Evolutionary conservation across 1,140 invertebrate species (phyloP), one percentile per base, ranked within the genome.

Genomic region (Maniola jurtina): DNA sequence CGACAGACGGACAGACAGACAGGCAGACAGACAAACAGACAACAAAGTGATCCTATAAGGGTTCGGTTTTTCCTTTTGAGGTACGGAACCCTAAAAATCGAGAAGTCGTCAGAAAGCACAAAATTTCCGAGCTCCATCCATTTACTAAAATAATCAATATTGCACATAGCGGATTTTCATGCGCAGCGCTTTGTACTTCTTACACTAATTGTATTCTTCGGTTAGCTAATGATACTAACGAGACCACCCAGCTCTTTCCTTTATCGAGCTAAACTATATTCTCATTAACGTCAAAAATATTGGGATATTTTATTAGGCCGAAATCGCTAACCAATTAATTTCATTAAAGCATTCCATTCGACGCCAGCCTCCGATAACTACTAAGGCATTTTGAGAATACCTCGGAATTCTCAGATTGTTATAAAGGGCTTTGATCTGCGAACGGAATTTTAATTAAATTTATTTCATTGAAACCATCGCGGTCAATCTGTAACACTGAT

Each of bases 381-480:
- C 84, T 80, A 72, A 80, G 80, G 73, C 76, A 85, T 86, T 80
- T 82, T 78, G 73, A 57, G 80, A 80, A 84, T 82, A 74, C 73
- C 76, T 75, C 35, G 59, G 62, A 71, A 74, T 69, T 76, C 66
- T 71, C 71, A 68, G 73, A 78, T 82, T 76, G 71, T 79, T 81
- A 77, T 45, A 61, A 75, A 68, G 59, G 70, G 65, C 63, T 59
- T 62, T 66, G 70, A 76, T 76, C 74, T 81, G 81, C 68, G 73
- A 76, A 77, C 64, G 80, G 86, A 80, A 88, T 86, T 81, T 88
- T 88, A 88, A 88, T 88, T 84, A 83, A 79, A 73, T 69, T 71
- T 71, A 71, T 78, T 69, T 74, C 71, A 64, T 58, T 70, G 60
- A 61, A 66, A 65, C 62, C 61, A 61, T 56, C 16, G 64, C 58